Evolutionary conservation across 2,113 vertebrate species (phyloP), one percentile per base, ranked within the genome.

Genomic region (Alethe diademata): DNA sequence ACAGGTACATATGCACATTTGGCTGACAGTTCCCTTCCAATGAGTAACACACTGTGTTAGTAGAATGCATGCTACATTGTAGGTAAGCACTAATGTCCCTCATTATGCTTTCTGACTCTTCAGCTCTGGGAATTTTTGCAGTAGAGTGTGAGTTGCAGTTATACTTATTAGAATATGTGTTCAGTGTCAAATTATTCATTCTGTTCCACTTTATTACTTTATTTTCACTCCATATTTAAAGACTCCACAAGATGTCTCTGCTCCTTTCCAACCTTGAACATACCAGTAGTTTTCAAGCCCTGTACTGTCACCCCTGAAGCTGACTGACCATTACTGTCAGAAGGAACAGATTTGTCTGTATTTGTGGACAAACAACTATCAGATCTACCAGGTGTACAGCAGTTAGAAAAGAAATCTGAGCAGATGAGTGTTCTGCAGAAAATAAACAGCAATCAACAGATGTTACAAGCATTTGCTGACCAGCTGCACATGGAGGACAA

Each of bases 381-480:
- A 85, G 33, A 89, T 62, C n/a, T 1, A 0, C 84, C 69, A 91
- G 73, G 61, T 75, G 53, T 69, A n/a, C 65, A 60, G 66, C 40
- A 69, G 19, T 57, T 65, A 72, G 78, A 74, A 78, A 74, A 91
- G 15, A 93, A 65, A 70, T 66, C 45, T 70, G 33, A 93, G 73
- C 56, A 90, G 57, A 72, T 43, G 36, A 86, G 45, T 8, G 16
- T 61, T 78, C 65, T 82, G 43, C 47, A 90, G 81, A 71, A 48
- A 56, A 75, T 40, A 81, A 85, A 69, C 50, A 88, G 40, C 50
- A 70, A 58, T 33, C 50, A 86, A 67, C 78, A 94, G 92, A 85
- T 86, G 90, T 85, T 92, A 57, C 48, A 82, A 85, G 50, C 47
- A 71, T 58, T 94, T 89, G 69, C 66, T 90, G 81, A 93, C 92